These are phyloP conservation scores for Rhynchomys soricoides DNA, from an alignment of 2,113 vertebrate genomes.

Conservation along the genomic window DNA sequence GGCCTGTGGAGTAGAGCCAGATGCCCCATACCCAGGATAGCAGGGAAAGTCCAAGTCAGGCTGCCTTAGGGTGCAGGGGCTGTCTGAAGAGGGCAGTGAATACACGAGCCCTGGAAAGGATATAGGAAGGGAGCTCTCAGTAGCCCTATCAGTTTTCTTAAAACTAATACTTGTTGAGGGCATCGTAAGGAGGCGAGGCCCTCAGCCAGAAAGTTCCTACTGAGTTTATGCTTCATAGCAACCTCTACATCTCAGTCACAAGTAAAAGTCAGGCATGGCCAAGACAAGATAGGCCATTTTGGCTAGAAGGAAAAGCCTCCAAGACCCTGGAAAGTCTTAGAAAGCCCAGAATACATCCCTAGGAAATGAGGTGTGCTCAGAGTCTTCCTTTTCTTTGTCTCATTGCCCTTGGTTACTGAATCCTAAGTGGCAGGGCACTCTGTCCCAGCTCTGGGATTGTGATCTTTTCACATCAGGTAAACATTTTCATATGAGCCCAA, in stretches of 20 bases:
- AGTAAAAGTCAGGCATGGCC: not conserved
- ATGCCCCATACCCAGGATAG: fast-evolving
- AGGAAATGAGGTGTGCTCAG: not conserved
- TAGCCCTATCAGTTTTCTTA: not conserved
- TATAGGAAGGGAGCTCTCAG: not conserved
- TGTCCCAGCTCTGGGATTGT: not conserved
- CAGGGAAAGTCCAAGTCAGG: no score
- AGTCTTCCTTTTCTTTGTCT: not conserved
- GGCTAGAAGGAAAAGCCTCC: not conserved
- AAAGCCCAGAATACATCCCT: no score
- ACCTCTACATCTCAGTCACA: not conserved
- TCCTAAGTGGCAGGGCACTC: not conserved
- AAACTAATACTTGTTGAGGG: not conserved
- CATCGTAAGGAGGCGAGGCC: not conserved
- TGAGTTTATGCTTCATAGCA: not conserved
- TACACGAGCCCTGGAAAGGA: not conserved
- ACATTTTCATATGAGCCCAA: not conserved
- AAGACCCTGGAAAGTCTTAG: not conserved
- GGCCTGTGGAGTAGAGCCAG: not conserved
- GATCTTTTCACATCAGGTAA: not conserved
- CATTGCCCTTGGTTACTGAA: not conserved
- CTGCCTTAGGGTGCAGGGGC: not conserved
- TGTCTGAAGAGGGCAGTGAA: not conserved
- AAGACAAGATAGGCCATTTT: not conserved
- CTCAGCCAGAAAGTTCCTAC: not conserved